These are phyloP conservation scores for Dermatemys mawii DNA, from an alignment of 2,113 vertebrate genomes.

Conservation along the genomic window DNA sequence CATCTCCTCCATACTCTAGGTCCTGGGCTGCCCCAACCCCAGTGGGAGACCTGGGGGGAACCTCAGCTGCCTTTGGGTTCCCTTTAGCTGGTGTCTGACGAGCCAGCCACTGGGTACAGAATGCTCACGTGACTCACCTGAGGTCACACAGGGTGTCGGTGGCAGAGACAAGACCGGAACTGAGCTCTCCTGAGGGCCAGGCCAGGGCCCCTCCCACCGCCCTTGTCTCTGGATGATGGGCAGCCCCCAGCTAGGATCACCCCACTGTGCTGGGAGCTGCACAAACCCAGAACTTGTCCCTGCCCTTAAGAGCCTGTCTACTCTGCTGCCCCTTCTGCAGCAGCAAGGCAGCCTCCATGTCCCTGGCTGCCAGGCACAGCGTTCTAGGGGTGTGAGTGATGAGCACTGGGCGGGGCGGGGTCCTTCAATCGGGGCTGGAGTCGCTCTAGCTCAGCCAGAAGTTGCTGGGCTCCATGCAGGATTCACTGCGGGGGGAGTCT, in stretches of 20 bases:
- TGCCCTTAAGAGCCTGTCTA: background rate
- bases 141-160: background rate
- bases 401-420: too few relatives aligned
- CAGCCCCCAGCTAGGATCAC: background rate
- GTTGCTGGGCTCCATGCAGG: background rate
- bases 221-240: background rate
- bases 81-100: too few relatives aligned
- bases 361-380: too few relatives aligned
- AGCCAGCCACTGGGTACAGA: background rate
- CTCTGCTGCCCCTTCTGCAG: background rate
- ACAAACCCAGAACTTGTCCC: background rate
- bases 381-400: too few relatives aligned
- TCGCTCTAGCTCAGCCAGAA: background rate
- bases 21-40: background rate
- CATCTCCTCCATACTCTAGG: background rate
- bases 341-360: background rate
- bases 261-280: background rate
- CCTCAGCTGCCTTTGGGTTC: background rate
- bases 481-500: background rate
- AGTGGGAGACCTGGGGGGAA: background rate
- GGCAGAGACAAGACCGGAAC: background rate
- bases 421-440: too few relatives aligned
- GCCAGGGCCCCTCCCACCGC: background rate
- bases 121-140: background rate
- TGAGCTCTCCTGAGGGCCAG: background rate